phyloP scores from a whole-genome alignment of 2,888 invertebrate species.

The Platerodrilus igneus region DNA sequence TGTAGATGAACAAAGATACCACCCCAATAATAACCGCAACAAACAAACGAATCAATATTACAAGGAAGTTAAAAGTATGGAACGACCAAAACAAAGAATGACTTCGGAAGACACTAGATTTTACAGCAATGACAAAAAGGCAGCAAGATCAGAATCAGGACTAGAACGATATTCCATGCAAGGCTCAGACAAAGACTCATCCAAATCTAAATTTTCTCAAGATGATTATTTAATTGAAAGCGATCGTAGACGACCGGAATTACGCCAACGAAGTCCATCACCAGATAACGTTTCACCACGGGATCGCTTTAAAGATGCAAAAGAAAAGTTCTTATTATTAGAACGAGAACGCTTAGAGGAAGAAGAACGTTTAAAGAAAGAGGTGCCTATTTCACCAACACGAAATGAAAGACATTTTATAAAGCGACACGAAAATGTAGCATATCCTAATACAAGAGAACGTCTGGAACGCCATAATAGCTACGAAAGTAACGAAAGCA shows the following conservation, averaged over 20 bases:
- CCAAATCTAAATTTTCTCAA: slow-evolving; percentile 9
- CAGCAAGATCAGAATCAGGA: slow-evolving; percentile 2
- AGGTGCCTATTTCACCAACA: slow-evolving; percentile 38
- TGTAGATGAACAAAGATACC: slow-evolving; percentile 27
- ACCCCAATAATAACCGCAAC: slow-evolving; percentile 22
- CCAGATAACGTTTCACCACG: slow-evolving; percentile 59
- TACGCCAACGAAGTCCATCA: slow-evolving; percentile 46
- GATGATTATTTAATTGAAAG: slow-evolving; percentile 23
- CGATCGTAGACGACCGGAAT: slow-evolving; percentile 17
- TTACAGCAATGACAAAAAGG: slow-evolving; percentile 28
- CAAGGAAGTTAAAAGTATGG: slow-evolving; percentile 11
- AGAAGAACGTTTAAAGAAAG: slow-evolving; percentile 38
- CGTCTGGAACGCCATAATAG: slow-evolving; percentile 21
- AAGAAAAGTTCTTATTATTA: slow-evolving; percentile 77
- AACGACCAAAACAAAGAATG: slow-evolving; percentile 21
- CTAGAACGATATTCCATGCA: slow-evolving; percentile 11
- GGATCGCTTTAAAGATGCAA: slow-evolving; percentile 80
- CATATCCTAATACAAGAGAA: slow-evolving; percentile 20
- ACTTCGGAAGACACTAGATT: slow-evolving; percentile 32
- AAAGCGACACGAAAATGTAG: slow-evolving; percentile 36
- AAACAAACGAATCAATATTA: slow-evolving; percentile 9
- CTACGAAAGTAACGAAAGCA: slow-evolving; percentile 27
- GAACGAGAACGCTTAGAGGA: slow-evolving; percentile 65
- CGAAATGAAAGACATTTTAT: slow-evolving; percentile 28
- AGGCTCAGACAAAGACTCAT: slow-evolving; percentile 9